Evolutionary conservation across 2,888 invertebrate genomes (phyloP), one percentile per base, ranked within the genome.

Genomic region (Drosophila imparisetae): DNA sequence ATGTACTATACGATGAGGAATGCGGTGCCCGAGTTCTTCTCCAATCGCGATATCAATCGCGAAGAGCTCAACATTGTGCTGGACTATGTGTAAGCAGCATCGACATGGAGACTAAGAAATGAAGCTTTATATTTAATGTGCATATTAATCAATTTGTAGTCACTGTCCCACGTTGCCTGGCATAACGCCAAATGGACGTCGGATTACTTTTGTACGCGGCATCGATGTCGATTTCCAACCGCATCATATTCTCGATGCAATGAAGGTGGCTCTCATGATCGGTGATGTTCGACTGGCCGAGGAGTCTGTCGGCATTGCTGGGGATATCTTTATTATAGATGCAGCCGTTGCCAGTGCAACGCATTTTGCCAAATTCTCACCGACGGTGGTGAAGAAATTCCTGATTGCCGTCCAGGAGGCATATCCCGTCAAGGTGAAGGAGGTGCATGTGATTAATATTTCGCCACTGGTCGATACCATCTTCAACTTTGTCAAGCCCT

Each of bases 1-100:
- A 96, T 97, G 96, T 97, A 97, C 93, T 97, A 97, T 92, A 97
- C 97, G 13, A 96, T 97, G 96, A 94, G 97, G 29, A 94, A 96
- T 7, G 96, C 96, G 1, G 95, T 96, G 38, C 97, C 97, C 0
- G 97, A 97, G 91, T 96, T 97, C 93, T 97, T 97, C 93, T 93
- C 94, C 67, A 95, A 96, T 91, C 94, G 97, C 75, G 97, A 97
- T 90, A 94, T 97, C 73, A 95, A 93, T 13, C 94, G 95, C 52
- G 95, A 96, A 0, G 96, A 96, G 86, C 92, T 97, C n/a, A 94
- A 95, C 85, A 95, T 96, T 80, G 95, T 97, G 60, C 91, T 95
- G 65, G 95, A 95, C 82, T 92, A 95, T 86, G 94, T 96, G 97
- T 97, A 94, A 95, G 95, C 94, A 70, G 53, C 42, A 13, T 7